phyloP scores from a whole-genome alignment of 92 coral and sea anemone genomes.

The Virgularia gustaviana region DNA sequence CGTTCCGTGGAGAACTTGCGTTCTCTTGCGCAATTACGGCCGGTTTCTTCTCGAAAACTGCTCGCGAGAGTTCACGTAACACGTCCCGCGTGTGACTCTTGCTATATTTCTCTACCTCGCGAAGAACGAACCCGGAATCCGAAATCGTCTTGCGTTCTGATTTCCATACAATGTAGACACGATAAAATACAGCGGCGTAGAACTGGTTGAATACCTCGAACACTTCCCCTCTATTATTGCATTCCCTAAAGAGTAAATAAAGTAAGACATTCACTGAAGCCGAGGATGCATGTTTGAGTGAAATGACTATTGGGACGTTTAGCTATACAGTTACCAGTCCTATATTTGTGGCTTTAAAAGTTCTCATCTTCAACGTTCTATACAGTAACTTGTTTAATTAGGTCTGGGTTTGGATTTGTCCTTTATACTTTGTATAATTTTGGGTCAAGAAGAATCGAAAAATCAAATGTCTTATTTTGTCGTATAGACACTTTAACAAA shows the following conservation, averaged over 20 bases:
- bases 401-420: neutral
- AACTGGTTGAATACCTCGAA: slow-evolving; percentile 74
- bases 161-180: slow-evolving; percentile 88
- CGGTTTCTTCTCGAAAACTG: slow-evolving; percentile 63
- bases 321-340: too few species aligned
- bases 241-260: slow-evolving; percentile 54
- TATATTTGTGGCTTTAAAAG: too few species aligned
- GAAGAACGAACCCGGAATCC: slow-evolving; percentile 93
- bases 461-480: too few species aligned
- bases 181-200: slow-evolving; percentile 70
- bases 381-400: too few species aligned
- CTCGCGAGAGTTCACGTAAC: slow-evolving; percentile 63
- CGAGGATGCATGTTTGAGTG: neutral
- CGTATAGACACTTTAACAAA: too few species aligned
- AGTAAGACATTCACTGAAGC: neutral
- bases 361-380: too few species aligned
- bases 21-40: slow-evolving; percentile 69
- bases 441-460: too few species aligned
- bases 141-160: slow-evolving; percentile 89
- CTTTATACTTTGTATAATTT: neutral
- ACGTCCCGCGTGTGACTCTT: slow-evolving; percentile 66
- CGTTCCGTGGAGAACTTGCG: slow-evolving; percentile 60
- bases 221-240: slow-evolving; percentile 75
- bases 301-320: too few species aligned
- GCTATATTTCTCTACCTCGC: slow-evolving; percentile 85